These are phyloP conservation scores for Platysternon megacephalum DNA, from an alignment of 2,113 vertebrate species.

Conservation along the genomic window DNA sequence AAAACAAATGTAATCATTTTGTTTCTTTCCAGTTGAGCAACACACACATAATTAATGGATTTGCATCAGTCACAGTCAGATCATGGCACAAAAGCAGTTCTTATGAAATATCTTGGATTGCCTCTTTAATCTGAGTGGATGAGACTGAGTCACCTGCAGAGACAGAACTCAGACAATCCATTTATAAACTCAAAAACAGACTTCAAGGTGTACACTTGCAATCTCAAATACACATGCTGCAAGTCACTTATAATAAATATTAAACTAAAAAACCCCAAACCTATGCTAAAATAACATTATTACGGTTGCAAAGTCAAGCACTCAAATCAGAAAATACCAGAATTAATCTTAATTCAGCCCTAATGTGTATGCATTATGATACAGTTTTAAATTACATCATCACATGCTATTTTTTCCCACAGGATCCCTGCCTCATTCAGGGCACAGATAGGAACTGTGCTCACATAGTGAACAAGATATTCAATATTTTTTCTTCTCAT, in stretches of 20 bases:
- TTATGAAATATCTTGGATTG: not conserved
- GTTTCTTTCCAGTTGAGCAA: not conserved
- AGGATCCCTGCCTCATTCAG: not conserved
- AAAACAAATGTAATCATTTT: not conserved
- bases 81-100: not conserved
- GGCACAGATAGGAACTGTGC: not conserved
- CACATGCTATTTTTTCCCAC: not conserved
- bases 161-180: not conserved
- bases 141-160: not conserved
- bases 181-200: not conserved
- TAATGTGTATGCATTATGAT: not conserved
- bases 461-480: not conserved
- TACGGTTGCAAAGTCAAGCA: not conserved
- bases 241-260: not conserved
- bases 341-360: not conserved
- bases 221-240: not conserved
- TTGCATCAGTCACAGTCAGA: not conserved
- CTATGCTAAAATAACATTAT: rapidly evolving
- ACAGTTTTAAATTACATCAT: not conserved
- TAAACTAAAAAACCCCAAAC: not conserved
- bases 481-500: not conserved
- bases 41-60: not conserved
- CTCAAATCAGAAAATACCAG: not conserved
- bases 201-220: not conserved
- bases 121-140: not conserved